A percentile compares a stretch with the other conserved stretches of the same genome.
These are phyloP conservation scores for Rousettus leschenaultii DNA, from an alignment of 2,113 vertebrate species.

Conservation along the genomic window DNA sequence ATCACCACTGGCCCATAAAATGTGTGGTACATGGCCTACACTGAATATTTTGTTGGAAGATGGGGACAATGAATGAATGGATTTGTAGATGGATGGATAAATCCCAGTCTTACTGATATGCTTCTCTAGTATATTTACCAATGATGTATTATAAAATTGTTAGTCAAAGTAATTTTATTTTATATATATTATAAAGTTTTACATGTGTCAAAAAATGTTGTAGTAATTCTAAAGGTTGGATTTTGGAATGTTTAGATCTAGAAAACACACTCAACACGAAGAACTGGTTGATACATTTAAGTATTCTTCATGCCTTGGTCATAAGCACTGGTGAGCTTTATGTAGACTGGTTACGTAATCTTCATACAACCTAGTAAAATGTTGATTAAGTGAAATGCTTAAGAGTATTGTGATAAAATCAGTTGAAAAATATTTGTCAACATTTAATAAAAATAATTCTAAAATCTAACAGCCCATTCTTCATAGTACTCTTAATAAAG, in stretches of 20 bases:
- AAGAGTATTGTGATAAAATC: not conserved
- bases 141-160: not conserved
- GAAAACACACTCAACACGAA: not conserved
- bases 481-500: not conserved
- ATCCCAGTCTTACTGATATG: not conserved
- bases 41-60: not conserved
- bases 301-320: not conserved
- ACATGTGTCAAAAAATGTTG: not conserved
- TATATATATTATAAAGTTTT: not conserved
- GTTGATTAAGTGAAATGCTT: not conserved
- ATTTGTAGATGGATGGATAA: not conserved
- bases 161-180: not conserved
- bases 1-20: not conserved
- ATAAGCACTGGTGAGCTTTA: not conserved
- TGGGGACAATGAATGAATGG: not conserved
- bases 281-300: not conserved
- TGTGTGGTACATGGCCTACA: not conserved
- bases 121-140: not conserved
- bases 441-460: not conserved
- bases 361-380: not conserved
- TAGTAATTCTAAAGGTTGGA: not conserved
- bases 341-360: not conserved
- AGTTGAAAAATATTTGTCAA: not conserved
- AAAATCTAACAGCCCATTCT: not conserved
- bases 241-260: not conserved